A percentile compares a stretch with the other conserved stretches of the same genome.
These are phyloP conservation scores for Luidia sarsii DNA, from an alignment of 53 echinoderm and acorn worm genomes.

Conservation along the genomic window DNA sequence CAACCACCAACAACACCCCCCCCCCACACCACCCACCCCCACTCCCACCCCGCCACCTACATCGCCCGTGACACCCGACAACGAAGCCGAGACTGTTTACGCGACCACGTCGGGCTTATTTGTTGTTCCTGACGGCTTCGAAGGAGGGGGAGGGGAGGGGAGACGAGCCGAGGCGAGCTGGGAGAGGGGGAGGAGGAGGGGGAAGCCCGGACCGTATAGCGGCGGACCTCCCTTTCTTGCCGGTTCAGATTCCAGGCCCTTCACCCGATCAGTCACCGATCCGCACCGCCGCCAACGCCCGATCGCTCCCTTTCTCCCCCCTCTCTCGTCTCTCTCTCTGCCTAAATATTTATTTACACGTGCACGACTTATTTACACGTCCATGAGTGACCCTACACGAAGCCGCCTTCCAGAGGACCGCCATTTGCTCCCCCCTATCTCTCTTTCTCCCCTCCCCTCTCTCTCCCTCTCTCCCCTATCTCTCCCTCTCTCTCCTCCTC, in stretches of 20 bases:
- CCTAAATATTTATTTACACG: constrained; percentile 52
- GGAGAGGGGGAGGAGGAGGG: no score
- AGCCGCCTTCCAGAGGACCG: neutral
- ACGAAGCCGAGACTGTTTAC: constrained; percentile 39
- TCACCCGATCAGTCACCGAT: constrained; percentile 34
- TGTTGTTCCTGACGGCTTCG: constrained; percentile 49
- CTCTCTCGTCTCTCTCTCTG: neutral
- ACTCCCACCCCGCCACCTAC: no score
- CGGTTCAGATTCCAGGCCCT: constrained; percentile 36
- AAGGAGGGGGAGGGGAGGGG: no score
- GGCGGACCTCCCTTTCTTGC: constrained; percentile 49
- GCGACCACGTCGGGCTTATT: constrained; percentile 28
- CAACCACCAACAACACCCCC: no score
- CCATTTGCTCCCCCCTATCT: neutral
- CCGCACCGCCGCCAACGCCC: neutral
- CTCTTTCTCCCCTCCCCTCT: no score
- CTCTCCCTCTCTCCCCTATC: no score
- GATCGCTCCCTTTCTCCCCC: no score
- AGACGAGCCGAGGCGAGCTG: no score
- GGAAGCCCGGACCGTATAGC: constrained; percentile 9
- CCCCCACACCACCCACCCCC: no score
- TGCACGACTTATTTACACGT: no score
- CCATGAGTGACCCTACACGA: constrained; percentile 39
- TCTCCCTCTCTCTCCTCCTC: no score
- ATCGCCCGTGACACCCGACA: no score